Conservation (phyloP, 2,113 vertebrate genomes). For the Aptenodytes patagonicus region DNA sequence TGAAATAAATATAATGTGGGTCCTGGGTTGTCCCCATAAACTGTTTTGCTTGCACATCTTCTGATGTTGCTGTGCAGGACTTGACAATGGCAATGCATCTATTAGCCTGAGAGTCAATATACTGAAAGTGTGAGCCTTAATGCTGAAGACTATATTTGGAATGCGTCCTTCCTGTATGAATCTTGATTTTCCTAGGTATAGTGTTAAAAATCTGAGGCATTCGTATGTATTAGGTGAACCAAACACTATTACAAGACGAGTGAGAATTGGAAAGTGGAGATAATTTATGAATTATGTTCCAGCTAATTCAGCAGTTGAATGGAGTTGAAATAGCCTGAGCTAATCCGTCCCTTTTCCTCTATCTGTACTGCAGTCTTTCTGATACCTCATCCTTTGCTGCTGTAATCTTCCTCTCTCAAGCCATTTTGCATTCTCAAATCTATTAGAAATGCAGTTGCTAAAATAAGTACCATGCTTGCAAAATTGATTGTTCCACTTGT, state of each 20-base stretch:
- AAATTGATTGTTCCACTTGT: not conserved
- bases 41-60: not conserved
- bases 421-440: not conserved
- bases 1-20: not conserved
- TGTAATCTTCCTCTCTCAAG: not conserved
- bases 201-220: not conserved
- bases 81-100: not conserved
- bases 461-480: not conserved
- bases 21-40: not conserved
- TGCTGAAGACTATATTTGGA: not conserved
- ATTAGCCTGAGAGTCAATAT: not conserved
- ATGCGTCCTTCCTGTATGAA: not conserved
- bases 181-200: not conserved
- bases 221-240: not conserved
- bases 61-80: not conserved
- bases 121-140: not conserved
- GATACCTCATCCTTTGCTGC: not conserved
- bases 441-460: not conserved
- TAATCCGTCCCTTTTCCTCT: not conserved
- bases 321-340: not conserved
- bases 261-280: not conserved
- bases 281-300: not conserved
- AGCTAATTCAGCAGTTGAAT: not conserved
- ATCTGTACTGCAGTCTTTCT: not conserved
- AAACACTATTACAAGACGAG: not conserved